Conservation (phyloP, 2,113 vertebrate species). For the Eira barbara region DNA sequence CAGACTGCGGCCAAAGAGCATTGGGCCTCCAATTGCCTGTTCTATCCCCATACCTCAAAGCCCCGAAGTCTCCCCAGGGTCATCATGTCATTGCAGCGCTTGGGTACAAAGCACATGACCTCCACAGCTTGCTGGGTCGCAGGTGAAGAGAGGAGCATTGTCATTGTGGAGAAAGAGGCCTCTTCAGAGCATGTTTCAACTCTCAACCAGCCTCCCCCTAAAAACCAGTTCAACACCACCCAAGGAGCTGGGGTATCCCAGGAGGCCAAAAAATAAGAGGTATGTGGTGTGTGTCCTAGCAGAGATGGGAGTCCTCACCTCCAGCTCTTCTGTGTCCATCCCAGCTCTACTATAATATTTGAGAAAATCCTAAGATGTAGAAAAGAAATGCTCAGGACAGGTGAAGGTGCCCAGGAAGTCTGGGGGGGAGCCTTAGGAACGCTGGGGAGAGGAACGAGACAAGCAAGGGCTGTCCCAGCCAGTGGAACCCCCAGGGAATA, state of each 20-base stretch:
- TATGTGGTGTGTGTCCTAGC: background rate
- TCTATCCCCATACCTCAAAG: constrained; percentile 86
- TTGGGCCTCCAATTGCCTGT: background rate
- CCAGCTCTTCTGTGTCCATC: constrained; percentile 88
- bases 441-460: background rate
- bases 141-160: background rate
- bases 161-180: background rate
- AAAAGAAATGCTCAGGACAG: constrained; percentile 19
- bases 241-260: background rate
- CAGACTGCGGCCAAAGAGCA: background rate
- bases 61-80: constrained; percentile 93
- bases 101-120: constrained; percentile 96
- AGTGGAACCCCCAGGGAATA: background rate
- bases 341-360: constrained; percentile 93
- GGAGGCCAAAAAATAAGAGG: background rate
- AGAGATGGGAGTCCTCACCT: constrained; percentile 80
- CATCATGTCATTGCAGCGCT: constrained; percentile 97
- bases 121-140: constrained; percentile 90
- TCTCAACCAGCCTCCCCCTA: background rate
- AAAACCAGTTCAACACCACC: background rate
- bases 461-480: background rate
- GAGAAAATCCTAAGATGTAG: constrained; percentile 88
- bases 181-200: background rate
- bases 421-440: background rate
- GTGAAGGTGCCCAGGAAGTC: background rate